These are phyloP conservation scores for Enteromius trimaculatus DNA, from an alignment of 2,797 vertebrate genomes.

Conservation along the genomic window DNA sequence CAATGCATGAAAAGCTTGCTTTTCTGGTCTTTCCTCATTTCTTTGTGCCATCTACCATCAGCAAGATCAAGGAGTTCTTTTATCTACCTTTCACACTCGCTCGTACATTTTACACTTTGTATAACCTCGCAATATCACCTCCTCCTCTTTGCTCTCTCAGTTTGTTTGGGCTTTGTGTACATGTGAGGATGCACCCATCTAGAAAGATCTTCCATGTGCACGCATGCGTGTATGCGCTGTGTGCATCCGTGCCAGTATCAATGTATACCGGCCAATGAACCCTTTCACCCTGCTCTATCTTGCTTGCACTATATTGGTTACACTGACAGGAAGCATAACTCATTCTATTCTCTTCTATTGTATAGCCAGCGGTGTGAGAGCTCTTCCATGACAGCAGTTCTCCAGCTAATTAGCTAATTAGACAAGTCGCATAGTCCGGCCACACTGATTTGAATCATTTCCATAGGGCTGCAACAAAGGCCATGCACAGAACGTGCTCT, in stretches of 20 bases:
- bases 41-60: slow-evolving; percentile 48
- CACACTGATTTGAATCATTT: slow-evolving; percentile 51
- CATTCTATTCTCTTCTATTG: slow-evolving; percentile 40
- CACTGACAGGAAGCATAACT: slow-evolving; percentile 24
- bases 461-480: slow-evolving; percentile 49
- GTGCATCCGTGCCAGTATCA: slow-evolving; percentile 8
- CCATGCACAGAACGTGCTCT: slow-evolving; percentile 38
- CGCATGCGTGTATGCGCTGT: slow-evolving; percentile 23
- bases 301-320: slow-evolving; percentile 24
- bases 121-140: slow-evolving; percentile 38
- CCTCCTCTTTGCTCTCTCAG: slow-evolving; percentile 43
- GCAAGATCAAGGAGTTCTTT: slow-evolving; percentile 56
- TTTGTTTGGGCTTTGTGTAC: slow-evolving; percentile 30
- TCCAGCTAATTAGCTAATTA: slow-evolving; percentile 63
- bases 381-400: slow-evolving; percentile 47
- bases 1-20: slow-evolving; percentile 43
- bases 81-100: slow-evolving; percentile 41
- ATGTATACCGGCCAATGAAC: slow-evolving; percentile 42
- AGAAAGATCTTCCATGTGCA: slow-evolving; percentile 5
- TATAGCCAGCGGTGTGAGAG: slow-evolving; percentile 42
- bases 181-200: slow-evolving; percentile 22
- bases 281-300: slow-evolving; percentile 44
- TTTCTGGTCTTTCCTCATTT: slow-evolving; percentile 45
- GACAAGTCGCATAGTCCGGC: slow-evolving; percentile 42
- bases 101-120: slow-evolving; percentile 11